Evolutionary conservation across 1,140 invertebrate species (phyloP), one percentile per base, ranked within the genome.

Genomic region (Rhyzopertha dominica): DNA sequence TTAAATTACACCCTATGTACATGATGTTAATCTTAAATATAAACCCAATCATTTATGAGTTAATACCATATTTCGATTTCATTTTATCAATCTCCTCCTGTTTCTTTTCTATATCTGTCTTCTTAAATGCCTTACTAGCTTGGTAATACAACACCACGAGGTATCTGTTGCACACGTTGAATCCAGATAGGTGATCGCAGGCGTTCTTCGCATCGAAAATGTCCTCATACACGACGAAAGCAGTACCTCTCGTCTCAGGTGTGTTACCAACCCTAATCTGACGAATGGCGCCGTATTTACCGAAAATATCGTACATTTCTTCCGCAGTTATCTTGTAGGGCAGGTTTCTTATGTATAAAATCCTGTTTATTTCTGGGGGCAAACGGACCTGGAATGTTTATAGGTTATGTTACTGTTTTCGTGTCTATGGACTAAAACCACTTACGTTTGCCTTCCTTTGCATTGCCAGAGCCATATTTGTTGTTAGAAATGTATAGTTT

Each of bases 221-320:
- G 66, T 99, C 97, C 75, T 98, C 96, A 72, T 98, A 99, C 1
- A 98, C 93, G 34, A 99, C 94, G 80, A 98, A 99, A 13, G 96
- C 96, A 38, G 95, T 98, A 29, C 96, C 96, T 73, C 91, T 83
- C 0, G 95, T 97, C 73, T 98, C 95, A 16, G 93, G 85, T 17
- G 95, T 98, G 58, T 97, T 98, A 1, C 96, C 96, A 87, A 98
- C 89, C 76, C 96, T 74, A 41, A 99, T 98, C 74, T 99, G 97
- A 54, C 96, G 71, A 43, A 99, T 98, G 10, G 96, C 95, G 62
- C 96, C 96, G 76, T 98, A 99, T 78, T 99, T 99, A 23, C 97
- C 96, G 80, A 99, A 99, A 53, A 99, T 99, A 74, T 99, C 96
- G 66, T 99, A 99, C 96, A 99, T 99, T 82, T 99, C 96, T 75